A percentile compares a stretch with the other conserved stretches of the same genome.
phyloP scores from a whole-genome alignment of 2,113 vertebrate genomes.

The Aplodontia rufa region DNA sequence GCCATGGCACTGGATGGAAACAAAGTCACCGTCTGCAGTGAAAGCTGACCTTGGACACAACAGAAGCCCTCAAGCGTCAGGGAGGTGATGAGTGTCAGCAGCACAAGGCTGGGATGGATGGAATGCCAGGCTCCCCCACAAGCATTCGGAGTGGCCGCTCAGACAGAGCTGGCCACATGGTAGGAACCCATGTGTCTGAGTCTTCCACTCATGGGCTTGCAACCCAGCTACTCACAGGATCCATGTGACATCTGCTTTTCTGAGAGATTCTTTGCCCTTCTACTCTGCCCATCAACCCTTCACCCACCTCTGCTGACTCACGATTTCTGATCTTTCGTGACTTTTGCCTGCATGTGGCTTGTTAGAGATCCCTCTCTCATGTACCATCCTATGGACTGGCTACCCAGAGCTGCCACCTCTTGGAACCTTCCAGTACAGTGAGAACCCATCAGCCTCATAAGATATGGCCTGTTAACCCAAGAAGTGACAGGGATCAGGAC shows the following conservation, averaged over 20 bases:
- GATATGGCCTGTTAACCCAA: neutral
- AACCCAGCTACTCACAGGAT: accelerated
- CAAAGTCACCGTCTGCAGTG: neutral
- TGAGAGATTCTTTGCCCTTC: neutral
- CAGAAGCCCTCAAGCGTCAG: neutral
- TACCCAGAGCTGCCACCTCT: neutral
- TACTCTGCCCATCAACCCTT: neutral
- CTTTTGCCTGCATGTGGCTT: neutral
- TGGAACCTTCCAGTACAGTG: neutral
- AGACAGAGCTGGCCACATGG: neutral
- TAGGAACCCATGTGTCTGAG: neutral
- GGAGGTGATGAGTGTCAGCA: no score
- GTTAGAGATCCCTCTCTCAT: neutral
- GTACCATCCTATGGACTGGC: neutral
- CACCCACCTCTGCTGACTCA: neutral
- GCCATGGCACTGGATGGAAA: neutral
- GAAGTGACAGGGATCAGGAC: neutral
- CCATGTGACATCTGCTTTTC: neutral
- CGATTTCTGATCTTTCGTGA: neutral
- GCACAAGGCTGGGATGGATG: neutral
- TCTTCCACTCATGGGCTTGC: neutral
- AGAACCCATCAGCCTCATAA: neutral
- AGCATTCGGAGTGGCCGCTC: no score
- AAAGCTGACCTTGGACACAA: neutral
- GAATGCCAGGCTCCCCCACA: neutral